Evolutionary conservation across 53 echinoderm and acorn worm genomes (phyloP).

Genomic region (Arbacia lixula): DNA sequence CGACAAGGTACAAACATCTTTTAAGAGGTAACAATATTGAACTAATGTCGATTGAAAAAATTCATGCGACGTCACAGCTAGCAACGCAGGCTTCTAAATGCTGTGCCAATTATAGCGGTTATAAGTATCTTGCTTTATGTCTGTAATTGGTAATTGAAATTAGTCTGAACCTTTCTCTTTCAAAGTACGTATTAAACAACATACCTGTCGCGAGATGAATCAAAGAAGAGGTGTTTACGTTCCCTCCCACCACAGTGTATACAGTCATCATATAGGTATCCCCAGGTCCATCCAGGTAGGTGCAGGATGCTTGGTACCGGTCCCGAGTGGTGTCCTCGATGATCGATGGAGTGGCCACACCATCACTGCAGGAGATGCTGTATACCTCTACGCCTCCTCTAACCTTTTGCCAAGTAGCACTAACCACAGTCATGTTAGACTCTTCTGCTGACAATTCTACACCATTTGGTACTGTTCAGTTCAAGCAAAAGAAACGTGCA

Average conservation of each 20-base stretch:
- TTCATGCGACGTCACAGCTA: no score
- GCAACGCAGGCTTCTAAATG: no score
- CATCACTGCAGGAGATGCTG: not conserved
- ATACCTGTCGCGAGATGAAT: not conserved
- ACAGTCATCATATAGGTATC: constrained; percentile 1
- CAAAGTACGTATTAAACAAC: no score
- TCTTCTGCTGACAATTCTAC: not conserved
- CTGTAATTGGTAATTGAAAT: no score
- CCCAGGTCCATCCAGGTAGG: not conserved
- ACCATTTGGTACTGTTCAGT: no score
- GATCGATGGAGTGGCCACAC: not conserved
- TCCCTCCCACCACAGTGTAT: not conserved
- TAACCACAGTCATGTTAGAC: not conserved
- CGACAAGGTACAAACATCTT: not conserved
- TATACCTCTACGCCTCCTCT: not conserved
- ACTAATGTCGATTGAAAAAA: no score
- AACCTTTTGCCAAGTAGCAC: not conserved
- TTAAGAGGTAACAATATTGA: no score
- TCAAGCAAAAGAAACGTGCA: no score
- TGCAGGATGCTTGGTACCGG: not conserved
- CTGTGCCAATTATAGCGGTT: no score
- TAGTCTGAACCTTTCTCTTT: no score
- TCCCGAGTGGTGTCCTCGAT: not conserved
- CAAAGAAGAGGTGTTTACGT: not conserved
- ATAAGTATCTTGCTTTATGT: no score